Base-by-base conservation (phyloP, 2,888 invertebrate species). In the Ceramica pisi region DNA sequence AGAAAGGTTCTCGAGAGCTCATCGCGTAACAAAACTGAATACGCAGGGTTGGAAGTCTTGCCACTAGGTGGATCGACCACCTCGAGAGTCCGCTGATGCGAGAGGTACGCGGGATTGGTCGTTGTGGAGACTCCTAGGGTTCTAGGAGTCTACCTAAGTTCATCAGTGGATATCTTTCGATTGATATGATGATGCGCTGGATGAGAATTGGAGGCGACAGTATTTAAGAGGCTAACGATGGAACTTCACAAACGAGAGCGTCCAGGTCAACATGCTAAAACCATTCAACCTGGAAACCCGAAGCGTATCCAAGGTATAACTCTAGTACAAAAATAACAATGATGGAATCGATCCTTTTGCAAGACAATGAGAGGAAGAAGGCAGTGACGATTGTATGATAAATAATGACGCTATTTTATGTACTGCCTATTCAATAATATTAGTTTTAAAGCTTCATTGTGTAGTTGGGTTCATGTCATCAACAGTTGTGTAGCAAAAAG, bases 341-440 rank as follows among this genome's bases (percentile, higher is more conserved):
- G 84, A 83, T 77, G 63, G 72, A 53, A 64, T 60, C 75, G 53
- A 57, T 38, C 85, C 88, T 75, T 86, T 80, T 84, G 77, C 19
- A 82, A 79, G 78, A 88, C 88, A 88, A 88, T 88, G 76, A 74
- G 46, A 88, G 87, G 88, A 85, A 83, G 86, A 72, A 46, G 7
- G 31, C 9, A 73, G 68, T 69, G 72, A 66, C 76, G 72, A 84
- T 84, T 84, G 84, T 84, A 82, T 84, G 84, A 68, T 69, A 48
- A 72, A 12, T 71, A 50, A 78, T 80, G 82, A 84, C 82, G 82
- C 21, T 51, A 55, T 64, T 62, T 26, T 72, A 60, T 66, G 55
- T 48, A 61, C 51, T 14, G 66, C 10, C 60, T 70, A 74, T 64
- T 64, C 53, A 48, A 65, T 61, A 48, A 65, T 61, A 61, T 63